Evolutionary conservation across 2,888 invertebrate genomes (phyloP).

Genomic region (Ophioninae sp.): DNA sequence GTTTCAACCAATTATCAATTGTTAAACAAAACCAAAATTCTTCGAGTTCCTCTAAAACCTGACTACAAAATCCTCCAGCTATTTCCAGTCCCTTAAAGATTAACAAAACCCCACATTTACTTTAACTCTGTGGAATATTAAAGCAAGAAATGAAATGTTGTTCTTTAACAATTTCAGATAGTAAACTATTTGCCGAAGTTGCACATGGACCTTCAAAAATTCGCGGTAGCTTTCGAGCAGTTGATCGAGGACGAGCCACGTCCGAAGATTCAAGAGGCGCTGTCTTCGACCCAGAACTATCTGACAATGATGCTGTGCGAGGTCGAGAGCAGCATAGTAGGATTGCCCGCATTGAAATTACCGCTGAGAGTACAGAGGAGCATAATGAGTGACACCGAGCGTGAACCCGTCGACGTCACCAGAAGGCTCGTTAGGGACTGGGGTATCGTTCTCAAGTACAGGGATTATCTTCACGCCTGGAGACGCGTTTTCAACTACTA

Average conservation of each 20-base stretch:
- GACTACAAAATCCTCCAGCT: neutral
- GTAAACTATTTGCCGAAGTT: conserved; percentile 83
- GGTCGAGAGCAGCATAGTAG: conserved; percentile 81
- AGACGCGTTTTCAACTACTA: conserved; percentile 74
- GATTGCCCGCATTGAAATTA: conserved; percentile 69
- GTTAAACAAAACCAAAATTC: neutral
- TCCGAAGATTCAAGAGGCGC: conserved; percentile 79
- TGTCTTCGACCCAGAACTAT: conserved; percentile 75
- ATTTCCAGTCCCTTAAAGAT: neutral
- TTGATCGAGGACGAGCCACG: conserved; percentile 81
- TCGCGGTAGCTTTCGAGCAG: conserved; percentile 81
- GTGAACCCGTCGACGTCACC: conserved; percentile 76
- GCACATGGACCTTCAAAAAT: conserved; percentile 82
- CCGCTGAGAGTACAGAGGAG: conserved; percentile 73
- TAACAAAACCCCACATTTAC: neutral
- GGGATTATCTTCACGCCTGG: conserved; percentile 79
- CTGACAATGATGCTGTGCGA: conserved; percentile 82
- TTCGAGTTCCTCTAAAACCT: neutral
- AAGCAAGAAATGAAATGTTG: neutral
- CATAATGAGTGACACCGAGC: conserved; percentile 76
- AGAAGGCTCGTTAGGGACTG: conserved; percentile 78
- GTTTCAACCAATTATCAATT: neutral
- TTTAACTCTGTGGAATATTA: neutral
- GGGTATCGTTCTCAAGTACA: conserved; percentile 79
- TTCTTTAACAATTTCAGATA: conserved; percentile 80